Percentiles rank a stretch among this genome's conserved stretches.
phyloP scores from a whole-genome alignment of 2,888 invertebrate genomes.

The Diachrysia chrysitis region DNA sequence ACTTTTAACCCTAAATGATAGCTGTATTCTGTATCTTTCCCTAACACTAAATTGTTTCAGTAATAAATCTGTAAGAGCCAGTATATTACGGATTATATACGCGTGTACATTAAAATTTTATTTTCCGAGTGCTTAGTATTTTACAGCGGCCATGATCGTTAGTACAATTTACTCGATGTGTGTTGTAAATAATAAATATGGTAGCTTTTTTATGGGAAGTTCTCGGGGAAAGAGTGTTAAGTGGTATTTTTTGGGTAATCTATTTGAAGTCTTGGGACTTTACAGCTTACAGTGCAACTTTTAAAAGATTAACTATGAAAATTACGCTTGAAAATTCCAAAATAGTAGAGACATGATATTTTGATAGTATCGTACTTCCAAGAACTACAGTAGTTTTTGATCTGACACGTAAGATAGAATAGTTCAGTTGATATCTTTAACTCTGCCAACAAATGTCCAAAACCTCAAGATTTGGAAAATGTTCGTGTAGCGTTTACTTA shows the following conservation, averaged over 20 bases:
- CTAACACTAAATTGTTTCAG: conserved; percentile 45
- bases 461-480: too few species aligned
- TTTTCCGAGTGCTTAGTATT: conserved; percentile 30
- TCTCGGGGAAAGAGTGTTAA: neutral
- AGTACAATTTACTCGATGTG: conserved; percentile 11
- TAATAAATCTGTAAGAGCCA: conserved; percentile 36
- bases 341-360: too few species aligned
- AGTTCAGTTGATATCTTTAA: too few species aligned
- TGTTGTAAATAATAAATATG: neutral
- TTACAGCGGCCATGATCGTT: conserved; percentile 15
- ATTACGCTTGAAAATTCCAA: too few species aligned
- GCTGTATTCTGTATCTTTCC: conserved; percentile 13
- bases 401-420: too few species aligned
- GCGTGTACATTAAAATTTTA: conserved; percentile 23
- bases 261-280: neutral
- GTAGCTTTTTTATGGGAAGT: neutral
- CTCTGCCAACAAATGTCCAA: too few species aligned
- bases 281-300: neutral
- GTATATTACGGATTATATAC: conserved; percentile 50
- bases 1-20: conserved; percentile 34
- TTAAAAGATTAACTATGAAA: neutral
- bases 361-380: too few species aligned
- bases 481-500: too few species aligned
- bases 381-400: too few species aligned
- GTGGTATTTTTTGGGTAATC: neutral